phyloP scores from a whole-genome alignment of 2,113 vertebrate species.

The Macroglossus sobrinus region DNA sequence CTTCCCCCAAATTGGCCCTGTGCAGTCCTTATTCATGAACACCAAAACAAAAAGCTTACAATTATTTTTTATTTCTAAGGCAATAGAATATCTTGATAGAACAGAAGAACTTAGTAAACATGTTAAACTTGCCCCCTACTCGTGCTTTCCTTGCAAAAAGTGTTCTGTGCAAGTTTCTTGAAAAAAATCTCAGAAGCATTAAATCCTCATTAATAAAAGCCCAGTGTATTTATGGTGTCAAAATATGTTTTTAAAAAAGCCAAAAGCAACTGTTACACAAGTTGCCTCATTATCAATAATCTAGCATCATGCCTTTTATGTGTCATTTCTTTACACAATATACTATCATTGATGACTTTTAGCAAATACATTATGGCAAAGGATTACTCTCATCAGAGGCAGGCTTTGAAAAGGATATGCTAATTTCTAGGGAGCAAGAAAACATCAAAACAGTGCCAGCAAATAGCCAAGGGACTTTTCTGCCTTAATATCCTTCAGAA shows the following conservation, averaged over 20 bases:
- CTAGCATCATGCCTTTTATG: conserved; percentile 92
- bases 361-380: conserved; percentile 91
- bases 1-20: background rate
- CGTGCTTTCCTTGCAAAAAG: conserved; percentile 73
- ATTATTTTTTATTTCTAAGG: conserved; percentile 66
- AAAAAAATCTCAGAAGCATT: conserved; percentile 82
- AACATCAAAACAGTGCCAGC: conserved; percentile 98
- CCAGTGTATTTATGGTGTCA: conserved; percentile 84
- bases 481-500: conserved; percentile 96
- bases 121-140: conserved; percentile 59
- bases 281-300: conserved; percentile 92
- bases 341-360: conserved; percentile 93
- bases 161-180: conserved; percentile 75
- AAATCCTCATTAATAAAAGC: conserved; percentile 86
- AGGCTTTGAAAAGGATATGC: conserved; percentile 96
- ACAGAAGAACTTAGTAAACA: conserved; percentile 70
- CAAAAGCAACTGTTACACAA: conserved; percentile 85
- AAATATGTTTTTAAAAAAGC: conserved; percentile 85
- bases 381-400: conserved; percentile 91
- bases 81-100: conserved; percentile 74
- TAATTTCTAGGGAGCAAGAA: conserved; percentile 97
- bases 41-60: conserved; percentile 53
- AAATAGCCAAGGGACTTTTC: conserved; percentile 97
- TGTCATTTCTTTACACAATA: conserved; percentile 92
- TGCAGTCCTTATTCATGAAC: background rate